Evolutionary conservation across 2,888 invertebrate genomes (phyloP), one percentile per base, ranked within the genome.

Genomic region (Nymphalis urticae): DNA sequence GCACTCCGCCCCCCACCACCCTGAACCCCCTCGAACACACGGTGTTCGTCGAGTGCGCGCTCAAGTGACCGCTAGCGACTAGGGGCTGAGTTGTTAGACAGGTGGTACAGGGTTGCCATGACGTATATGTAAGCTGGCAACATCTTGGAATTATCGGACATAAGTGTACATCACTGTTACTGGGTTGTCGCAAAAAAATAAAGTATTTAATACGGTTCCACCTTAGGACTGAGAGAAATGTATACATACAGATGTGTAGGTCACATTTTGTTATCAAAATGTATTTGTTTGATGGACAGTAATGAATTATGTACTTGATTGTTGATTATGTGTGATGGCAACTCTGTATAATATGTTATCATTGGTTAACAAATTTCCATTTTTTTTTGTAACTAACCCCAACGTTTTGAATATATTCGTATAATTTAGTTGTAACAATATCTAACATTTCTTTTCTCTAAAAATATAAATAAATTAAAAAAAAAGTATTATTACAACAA

Each of bases 1-100:
- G 54, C 54, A 16, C 54, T 7, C 54, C 73, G 66, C 65, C 68
- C 66, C 66, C 64, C 74, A 27, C 73, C 73, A 42, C 73, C 73
- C 9, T 78, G 64, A 42, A 47, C 53, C 54, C 64, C 47, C 67
- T 64, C 36, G 54, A 68, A 50, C 71, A 67, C 63, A 79, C 81
- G 54, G 83, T 91, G 10, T 92, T 87, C 85, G 89, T 92, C 16
- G 90, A 93, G 79, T 93, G 92, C 83, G 93, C 92, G 32, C 91
- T 93, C 80, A 93, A 93, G 87, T 93, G 90, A 92, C 69, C 66
- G 64, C 67, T 48, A 42, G 62, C 24, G 24, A 50, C 10, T 27
- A 48, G 64, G 69, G 69, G 64, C 69, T 65, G 19, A 53, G 62
- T 53, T 51, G 61, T 69, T 69, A 69, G 69, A 69, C 69, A 48